phyloP scores from a whole-genome alignment of 2,113 vertebrate species.

The Rhea pennata region DNA sequence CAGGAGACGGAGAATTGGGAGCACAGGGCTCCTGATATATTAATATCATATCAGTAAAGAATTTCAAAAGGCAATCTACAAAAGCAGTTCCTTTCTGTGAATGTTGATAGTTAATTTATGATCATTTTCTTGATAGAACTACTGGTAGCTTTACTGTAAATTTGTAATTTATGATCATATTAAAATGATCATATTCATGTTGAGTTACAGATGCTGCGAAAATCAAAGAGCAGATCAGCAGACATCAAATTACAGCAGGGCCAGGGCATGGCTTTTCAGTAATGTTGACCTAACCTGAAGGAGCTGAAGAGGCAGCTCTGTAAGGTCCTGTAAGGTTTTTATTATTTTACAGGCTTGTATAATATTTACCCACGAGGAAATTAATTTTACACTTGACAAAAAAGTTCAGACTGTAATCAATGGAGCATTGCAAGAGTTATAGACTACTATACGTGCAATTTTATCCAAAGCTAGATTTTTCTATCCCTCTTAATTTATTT shows the following conservation, averaged over 20 bases:
- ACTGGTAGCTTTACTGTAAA: not conserved
- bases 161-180: not conserved
- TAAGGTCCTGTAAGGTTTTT: not conserved
- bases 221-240: not conserved
- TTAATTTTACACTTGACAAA: not conserved
- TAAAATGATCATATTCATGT: not conserved
- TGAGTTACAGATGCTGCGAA: constrained; percentile 2
- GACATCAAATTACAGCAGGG: not conserved
- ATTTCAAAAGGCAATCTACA: not conserved
- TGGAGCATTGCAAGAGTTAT: not conserved
- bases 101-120: not conserved
- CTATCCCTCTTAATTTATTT: not conserved
- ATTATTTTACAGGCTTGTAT: not conserved
- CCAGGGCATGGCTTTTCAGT: not conserved
- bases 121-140: not conserved
- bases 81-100: not conserved
- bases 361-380: not conserved
- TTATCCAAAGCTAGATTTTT: not conserved
- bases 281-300: not conserved
- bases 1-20: not conserved
- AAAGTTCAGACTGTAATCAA: not conserved
- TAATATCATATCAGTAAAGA: not conserved
- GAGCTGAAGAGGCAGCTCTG: not conserved
- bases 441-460: not conserved
- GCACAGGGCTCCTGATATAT: not conserved